Conservation (phyloP, 1,140 invertebrate genomes). For the Anastrepha ludens region DNA sequence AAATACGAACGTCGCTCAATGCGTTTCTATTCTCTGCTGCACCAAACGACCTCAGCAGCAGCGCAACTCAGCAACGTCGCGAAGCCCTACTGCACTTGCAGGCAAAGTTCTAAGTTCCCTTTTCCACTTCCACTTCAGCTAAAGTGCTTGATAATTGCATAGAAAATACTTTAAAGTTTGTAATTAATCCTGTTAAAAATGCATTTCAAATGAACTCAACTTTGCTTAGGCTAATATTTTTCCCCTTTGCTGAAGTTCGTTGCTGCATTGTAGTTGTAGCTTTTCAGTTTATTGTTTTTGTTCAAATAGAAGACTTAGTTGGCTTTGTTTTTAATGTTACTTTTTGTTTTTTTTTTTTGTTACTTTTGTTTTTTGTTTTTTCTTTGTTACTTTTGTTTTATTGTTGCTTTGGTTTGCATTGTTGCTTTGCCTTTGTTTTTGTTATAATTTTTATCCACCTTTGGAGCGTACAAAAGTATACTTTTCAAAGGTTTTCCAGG, state of each 20-base stretch:
- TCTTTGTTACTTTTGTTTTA: not conserved
- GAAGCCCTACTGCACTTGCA: not conserved
- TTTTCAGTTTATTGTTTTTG: not conserved
- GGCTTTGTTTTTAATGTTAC: not conserved
- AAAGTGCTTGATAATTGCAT: not conserved
- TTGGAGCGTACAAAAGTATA: not conserved
- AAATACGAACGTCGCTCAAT: no score
- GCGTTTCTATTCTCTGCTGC: not conserved
- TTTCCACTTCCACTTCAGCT: not conserved
- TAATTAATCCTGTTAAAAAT: slow-evolving; percentile 50
- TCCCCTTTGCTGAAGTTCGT: not conserved
- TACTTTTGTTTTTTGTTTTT: not conserved
- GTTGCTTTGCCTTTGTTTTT: not conserved
- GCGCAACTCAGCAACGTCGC: not conserved
- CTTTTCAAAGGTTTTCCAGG: not conserved
- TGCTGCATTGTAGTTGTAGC: not conserved
- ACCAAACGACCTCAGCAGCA: no score
- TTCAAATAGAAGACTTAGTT: not conserved
- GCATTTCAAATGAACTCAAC: slow-evolving; percentile 31
- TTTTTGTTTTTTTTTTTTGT: not conserved
- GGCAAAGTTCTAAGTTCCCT: not conserved
- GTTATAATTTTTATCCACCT: not conserved
- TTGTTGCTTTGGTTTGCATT: not conserved
- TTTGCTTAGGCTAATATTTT: not conserved
- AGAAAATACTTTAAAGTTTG: slow-evolving; percentile 9